phyloP scores from a whole-genome alignment of 2,888 invertebrate species.

The Toxonevra muliebris region DNA sequence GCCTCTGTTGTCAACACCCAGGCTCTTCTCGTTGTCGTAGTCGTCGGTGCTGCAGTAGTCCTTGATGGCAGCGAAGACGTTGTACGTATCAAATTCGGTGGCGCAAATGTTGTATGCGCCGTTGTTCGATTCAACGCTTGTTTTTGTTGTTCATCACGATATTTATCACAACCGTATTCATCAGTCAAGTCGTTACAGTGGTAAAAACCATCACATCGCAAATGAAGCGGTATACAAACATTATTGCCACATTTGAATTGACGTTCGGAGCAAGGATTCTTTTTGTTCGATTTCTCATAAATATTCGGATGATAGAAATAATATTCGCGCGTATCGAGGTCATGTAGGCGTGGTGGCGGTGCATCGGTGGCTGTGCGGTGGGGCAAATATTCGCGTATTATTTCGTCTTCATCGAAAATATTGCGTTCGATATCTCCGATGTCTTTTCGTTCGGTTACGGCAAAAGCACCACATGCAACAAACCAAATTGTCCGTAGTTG shows the following conservation, averaged over 20 bases:
- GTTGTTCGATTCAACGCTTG: slow-evolving; percentile 25
- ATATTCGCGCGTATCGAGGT: slow-evolving; percentile 46
- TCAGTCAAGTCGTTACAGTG: slow-evolving; percentile 73
- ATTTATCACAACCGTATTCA: slow-evolving; percentile 66
- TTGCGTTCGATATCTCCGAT: slow-evolving; percentile 39
- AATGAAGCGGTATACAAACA: slow-evolving; percentile 68
- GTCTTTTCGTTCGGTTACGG: slow-evolving; percentile 31
- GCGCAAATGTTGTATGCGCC: slow-evolving; percentile 30
- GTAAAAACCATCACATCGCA: slow-evolving; percentile 68
- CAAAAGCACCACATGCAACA: slow-evolving; percentile 39
- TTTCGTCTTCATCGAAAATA: slow-evolving; percentile 48
- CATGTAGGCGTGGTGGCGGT: slow-evolving; percentile 37
- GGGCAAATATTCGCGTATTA: slow-evolving; percentile 48
- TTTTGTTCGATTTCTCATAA: slow-evolving; percentile 48
- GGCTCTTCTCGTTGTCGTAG: slow-evolving; percentile 19
- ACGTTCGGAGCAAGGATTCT: slow-evolving; percentile 65
- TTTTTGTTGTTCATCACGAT: slow-evolving; percentile 22
- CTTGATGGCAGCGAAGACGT: slow-evolving; percentile 29
- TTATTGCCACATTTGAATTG: slow-evolving; percentile 71
- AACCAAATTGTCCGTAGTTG: slow-evolving; percentile 10
- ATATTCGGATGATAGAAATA: slow-evolving; percentile 41
- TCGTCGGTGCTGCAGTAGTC: slow-evolving; percentile 24
- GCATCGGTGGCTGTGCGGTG: slow-evolving; percentile 35
- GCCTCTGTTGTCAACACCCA: slow-evolving; percentile 14
- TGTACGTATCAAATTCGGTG: slow-evolving; percentile 39